Conservation (phyloP, 2,113 vertebrate genomes). For the Gorsachius goisagi region DNA sequence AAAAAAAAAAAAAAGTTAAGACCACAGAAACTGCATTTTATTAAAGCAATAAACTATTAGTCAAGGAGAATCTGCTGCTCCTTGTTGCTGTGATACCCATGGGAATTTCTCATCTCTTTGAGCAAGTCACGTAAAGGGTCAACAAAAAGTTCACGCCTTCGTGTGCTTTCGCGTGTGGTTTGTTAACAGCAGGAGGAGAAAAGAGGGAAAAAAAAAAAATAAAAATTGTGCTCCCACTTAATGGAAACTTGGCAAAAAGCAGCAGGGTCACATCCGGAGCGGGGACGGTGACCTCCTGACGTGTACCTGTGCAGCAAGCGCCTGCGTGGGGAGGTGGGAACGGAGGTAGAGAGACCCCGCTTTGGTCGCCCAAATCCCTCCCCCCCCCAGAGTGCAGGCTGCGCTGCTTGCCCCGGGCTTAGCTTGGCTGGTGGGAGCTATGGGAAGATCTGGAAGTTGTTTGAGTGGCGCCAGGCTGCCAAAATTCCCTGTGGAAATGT, state of each 20-base stretch:
- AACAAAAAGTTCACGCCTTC: background rate
- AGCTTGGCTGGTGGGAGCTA: background rate
- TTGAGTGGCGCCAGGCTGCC: background rate
- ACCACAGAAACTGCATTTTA: background rate
- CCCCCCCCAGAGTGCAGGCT: rapidly evolving
- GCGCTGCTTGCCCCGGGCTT: background rate
- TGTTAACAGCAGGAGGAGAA: background rate
- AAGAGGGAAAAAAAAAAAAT: too few relatives aligned
- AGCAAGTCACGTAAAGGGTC: background rate
- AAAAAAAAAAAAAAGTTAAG: background rate
- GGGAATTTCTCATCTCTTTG: background rate
- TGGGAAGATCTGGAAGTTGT: background rate
- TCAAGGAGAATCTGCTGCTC: background rate
- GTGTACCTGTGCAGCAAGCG: rapidly evolving
- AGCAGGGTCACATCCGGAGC: background rate
- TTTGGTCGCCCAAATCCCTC: rapidly evolving
- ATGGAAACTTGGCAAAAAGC: background rate
- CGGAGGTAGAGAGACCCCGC: background rate
- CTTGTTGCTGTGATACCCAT: background rate
- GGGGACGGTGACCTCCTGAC: rapidly evolving
- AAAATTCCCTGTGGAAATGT: background rate
- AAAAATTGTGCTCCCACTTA: background rate
- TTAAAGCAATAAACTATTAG: background rate
- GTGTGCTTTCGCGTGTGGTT: background rate
- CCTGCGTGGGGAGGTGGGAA: background rate